These are phyloP conservation scores for Lichenostomus cassidix DNA, from an alignment of 2,113 vertebrate genomes.

Conservation along the genomic window DNA sequence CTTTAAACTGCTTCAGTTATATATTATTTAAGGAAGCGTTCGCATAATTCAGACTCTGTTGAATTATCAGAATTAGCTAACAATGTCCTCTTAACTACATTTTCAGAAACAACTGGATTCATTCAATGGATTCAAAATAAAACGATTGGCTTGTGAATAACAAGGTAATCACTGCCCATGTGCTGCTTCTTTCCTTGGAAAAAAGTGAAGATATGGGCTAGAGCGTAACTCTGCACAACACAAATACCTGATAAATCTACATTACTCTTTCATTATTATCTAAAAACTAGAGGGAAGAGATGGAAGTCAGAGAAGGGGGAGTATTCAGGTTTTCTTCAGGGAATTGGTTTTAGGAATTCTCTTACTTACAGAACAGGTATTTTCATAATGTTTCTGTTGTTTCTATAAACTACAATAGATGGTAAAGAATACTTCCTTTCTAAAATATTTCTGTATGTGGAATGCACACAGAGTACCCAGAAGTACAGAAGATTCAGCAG, in stretches of 20 bases:
- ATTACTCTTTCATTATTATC: background rate
- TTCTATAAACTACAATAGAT: background rate
- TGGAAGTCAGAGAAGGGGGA: background rate
- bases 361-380: background rate
- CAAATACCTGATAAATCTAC: background rate
- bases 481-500: background rate
- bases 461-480: background rate
- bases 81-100: background rate
- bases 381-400: background rate
- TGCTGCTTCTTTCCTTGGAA: background rate
- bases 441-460: background rate
- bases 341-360: background rate
- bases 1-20: background rate
- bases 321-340: background rate
- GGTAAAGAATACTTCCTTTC: background rate
- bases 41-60: background rate
- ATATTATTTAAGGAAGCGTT: background rate
- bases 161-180: background rate
- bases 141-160: background rate
- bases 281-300: background rate
- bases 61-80: background rate
- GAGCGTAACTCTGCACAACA: fast-evolving
- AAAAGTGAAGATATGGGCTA: background rate
- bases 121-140: background rate
- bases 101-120: background rate